A percentile compares a stretch with the other conserved stretches of the same genome.
Conservation (phyloP, 2,113 vertebrate species). For the Phycodurus eques region DNA sequence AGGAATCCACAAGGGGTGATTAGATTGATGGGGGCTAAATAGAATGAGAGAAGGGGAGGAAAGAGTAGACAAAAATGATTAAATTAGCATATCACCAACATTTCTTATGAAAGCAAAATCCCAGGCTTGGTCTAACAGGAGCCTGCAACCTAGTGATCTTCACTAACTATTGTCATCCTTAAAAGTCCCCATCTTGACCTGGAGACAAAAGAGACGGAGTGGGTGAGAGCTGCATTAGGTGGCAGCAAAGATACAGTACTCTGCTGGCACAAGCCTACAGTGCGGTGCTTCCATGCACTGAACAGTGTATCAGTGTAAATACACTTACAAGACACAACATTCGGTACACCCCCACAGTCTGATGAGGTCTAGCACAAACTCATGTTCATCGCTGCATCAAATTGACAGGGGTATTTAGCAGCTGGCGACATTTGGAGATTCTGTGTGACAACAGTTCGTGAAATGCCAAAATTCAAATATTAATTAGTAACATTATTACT, state of each 20-base stretch:
- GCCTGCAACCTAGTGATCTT: constrained; percentile 40
- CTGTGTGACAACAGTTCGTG: no score
- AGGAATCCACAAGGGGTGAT: constrained; percentile 74
- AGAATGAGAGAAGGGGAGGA: constrained; percentile 40
- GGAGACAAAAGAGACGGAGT: constrained; percentile 54
- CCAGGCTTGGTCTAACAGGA: constrained; percentile 45
- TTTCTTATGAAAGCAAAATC: constrained; percentile 60
- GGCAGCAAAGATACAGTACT: constrained; percentile 80
- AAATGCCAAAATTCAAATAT: no score
- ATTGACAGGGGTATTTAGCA: neutral
- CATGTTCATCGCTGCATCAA: no score
- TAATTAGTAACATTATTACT: no score
- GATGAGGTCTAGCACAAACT: neutral
- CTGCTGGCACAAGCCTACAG: constrained; percentile 16
- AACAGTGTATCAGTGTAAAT: neutral
- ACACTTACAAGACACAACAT: neutral
- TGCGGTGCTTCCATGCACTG: neutral
- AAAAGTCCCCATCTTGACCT: constrained; percentile 47
- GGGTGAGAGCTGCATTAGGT: constrained; percentile 76
- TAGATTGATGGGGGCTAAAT: constrained; percentile 73
- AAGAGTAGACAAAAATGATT: constrained; percentile 72
- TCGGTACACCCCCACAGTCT: neutral
- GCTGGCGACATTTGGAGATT: no score
- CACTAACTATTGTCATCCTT: constrained; percentile 52
- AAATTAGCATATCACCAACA: constrained; percentile 77